Base-by-base conservation (phyloP, 1,140 invertebrate genomes). In the Leucophenga varia region DNA sequence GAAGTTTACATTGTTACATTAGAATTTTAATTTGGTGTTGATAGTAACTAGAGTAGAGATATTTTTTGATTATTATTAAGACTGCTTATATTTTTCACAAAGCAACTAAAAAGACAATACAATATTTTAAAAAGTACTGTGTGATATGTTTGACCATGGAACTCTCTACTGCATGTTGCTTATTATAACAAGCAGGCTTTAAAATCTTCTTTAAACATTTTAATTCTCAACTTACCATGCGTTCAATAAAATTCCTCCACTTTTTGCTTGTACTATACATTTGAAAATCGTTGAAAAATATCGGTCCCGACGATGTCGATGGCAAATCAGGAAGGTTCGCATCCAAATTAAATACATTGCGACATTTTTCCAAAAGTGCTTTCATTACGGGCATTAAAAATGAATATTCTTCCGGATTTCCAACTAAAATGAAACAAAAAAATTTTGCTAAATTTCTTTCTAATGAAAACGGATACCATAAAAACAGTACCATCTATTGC, bases 351-450 rank as follows among this genome's bases (percentile, higher is more conserved):
- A 85, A 75, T 4, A 79, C 64, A 10, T 61, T 57, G 20, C 75
- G 70, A 17, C 78, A 77, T 64, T 84, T 84, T 38, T 84, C 83
- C 18, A 86, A 68, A 9, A 86, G 54, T 0, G 83, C 81, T 69
- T 84, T 83, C 75, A 86, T 75, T 17, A 86, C 81, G 3, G 82
- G 83, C 55, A 85, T 80, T 1, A 86, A 49, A 55, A 84, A 86
- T 3, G 82, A 81, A 61, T 85, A 84, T 47, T 82, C 81, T 41
- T 83, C 82, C 4, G 78, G 72, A 55, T 80, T 78, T 2, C 75
- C 75, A 49, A 72, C 79, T 81, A 36, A 16, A 61, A 56, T 25
- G 43, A 44, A 35, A 7, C 1, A 40, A 7, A 20, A 31, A 20
- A 28, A 40, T 31, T 22, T 22, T 20, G 4, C 14, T 19, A n/a